A percentile compares a stretch with the other conserved stretches of the same genome.
Conservation (phyloP, 1,140 invertebrate genomes). For the Eurosta solidaginis region DNA sequence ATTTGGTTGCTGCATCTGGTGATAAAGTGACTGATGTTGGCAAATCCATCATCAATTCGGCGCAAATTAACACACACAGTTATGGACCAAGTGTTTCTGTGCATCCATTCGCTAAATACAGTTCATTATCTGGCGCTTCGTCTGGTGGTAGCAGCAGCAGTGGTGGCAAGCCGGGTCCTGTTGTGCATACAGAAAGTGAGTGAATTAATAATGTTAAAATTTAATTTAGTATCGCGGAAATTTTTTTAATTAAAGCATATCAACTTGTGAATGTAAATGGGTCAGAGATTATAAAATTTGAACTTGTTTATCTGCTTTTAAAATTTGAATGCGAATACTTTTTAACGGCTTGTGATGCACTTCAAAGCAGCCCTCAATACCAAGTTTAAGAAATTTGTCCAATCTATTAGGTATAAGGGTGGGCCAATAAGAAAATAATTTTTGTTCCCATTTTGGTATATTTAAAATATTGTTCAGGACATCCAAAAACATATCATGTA, state of each 20-base stretch:
- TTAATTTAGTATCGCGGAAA: not conserved
- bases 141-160: slow-evolving; percentile 55
- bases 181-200: slow-evolving; percentile 56
- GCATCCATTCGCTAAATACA: slow-evolving; percentile 52
- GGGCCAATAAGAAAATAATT: too few species aligned
- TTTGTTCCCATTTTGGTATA: too few species aligned
- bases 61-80: slow-evolving; percentile 65
- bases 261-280: not conserved
- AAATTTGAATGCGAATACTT: too few species aligned
- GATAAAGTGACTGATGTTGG: slow-evolving; percentile 77
- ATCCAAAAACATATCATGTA: too few species aligned
- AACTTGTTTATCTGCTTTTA: too few species aligned
- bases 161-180: slow-evolving; percentile 41
- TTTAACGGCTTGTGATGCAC: too few species aligned
- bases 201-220: slow-evolving; percentile 30
- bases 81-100: slow-evolving; percentile 44
- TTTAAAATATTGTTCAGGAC: too few species aligned
- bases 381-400: too few species aligned
- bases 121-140: slow-evolving; percentile 53
- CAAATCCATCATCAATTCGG: slow-evolving; percentile 73
- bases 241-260: too few species aligned
- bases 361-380: too few species aligned
- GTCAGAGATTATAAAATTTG: too few species aligned
- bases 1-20: slow-evolving; percentile 63
- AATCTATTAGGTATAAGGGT: too few species aligned